Conservation (phyloP, 2,113 vertebrate genomes). For the Coturnix japonica region DNA sequence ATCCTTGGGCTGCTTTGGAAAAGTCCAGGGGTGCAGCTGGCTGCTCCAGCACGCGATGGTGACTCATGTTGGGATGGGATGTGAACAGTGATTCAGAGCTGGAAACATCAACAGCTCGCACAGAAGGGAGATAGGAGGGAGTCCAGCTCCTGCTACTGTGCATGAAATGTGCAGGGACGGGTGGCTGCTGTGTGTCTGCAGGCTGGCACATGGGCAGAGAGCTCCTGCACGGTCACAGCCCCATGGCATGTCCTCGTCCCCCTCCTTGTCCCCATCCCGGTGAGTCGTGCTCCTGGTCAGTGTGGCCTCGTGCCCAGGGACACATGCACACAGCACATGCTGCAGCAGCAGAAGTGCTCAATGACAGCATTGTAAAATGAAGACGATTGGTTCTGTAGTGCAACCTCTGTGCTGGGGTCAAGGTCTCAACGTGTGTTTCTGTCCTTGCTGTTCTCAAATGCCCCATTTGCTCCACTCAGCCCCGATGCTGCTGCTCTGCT, state of each 20-base stretch:
- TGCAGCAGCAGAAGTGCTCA: neutral
- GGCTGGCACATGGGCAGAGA: neutral
- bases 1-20: neutral
- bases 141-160: neutral
- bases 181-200: neutral
- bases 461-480: neutral
- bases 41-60: neutral
- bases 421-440: neutral
- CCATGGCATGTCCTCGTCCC: neutral
- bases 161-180: neutral
- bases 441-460: neutral
- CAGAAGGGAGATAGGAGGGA: neutral
- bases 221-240: neutral
- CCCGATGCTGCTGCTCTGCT: neutral
- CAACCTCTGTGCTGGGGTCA: neutral
- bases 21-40: neutral
- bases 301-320: neutral
- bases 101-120: neutral
- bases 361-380: neutral
- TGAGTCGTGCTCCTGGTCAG: neutral
- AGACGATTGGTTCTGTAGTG: too few species aligned
- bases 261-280: rapidly evolving
- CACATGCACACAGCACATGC: rapidly evolving
- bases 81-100: constrained; percentile 15
- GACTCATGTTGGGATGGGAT: neutral